phyloP scores from a whole-genome alignment of 2,797 vertebrate species.

The Neosalanx taihuensis region DNA sequence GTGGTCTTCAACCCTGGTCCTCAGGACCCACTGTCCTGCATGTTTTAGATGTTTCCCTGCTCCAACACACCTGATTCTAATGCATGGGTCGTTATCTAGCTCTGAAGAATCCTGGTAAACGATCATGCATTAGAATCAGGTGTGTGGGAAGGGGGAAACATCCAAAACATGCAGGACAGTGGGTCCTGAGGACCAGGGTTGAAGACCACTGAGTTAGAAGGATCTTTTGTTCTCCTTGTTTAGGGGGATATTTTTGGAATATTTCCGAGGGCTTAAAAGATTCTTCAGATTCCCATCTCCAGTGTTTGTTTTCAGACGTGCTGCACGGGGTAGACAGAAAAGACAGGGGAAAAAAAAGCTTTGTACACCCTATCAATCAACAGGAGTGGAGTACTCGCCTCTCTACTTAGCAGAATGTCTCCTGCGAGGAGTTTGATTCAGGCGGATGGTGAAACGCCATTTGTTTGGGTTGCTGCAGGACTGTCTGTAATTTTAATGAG shows the following conservation, averaged over 20 bases:
- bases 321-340: slow-evolving; percentile 7
- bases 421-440: slow-evolving; percentile 34
- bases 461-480: background rate
- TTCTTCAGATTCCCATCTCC: slow-evolving; percentile 8
- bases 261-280: background rate
- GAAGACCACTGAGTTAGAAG: too few relatives aligned
- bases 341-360: background rate
- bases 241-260: background rate
- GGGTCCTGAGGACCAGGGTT: too few relatives aligned
- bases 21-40: too few relatives aligned
- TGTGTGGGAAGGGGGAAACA: too few relatives aligned
- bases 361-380: background rate
- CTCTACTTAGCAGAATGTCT: slow-evolving; percentile 22
- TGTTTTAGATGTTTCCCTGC: too few relatives aligned
- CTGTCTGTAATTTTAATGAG: slow-evolving; percentile 53
- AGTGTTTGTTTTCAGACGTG: slow-evolving; percentile 1
- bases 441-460: slow-evolving; percentile 30
- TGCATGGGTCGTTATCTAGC: too few relatives aligned
- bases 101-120: too few relatives aligned
- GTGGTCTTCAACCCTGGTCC: too few relatives aligned
- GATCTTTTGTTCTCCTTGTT: too few relatives aligned
- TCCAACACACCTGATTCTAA: too few relatives aligned
- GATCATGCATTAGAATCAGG: too few relatives aligned
- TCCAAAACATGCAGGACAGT: too few relatives aligned
- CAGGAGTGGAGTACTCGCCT: background rate